These are phyloP conservation scores for Penaeus chinensis DNA, from an alignment of 1,140 invertebrate species.

Conservation along the genomic window DNA sequence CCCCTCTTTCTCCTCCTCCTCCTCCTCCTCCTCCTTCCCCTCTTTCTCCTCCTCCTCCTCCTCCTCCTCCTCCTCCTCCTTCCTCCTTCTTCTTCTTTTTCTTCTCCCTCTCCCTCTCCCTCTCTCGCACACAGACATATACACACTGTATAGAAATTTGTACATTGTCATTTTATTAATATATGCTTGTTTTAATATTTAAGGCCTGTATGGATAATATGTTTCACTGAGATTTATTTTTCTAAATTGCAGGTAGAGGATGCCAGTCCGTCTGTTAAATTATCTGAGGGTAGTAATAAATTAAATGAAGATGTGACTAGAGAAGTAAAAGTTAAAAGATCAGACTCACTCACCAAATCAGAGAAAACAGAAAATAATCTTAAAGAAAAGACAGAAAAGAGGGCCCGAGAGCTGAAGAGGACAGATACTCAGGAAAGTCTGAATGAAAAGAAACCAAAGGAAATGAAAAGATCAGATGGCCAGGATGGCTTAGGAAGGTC, in stretches of 20 bases:
- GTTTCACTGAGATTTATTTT: not conserved
- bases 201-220: not conserved
- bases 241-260: constrained; percentile 45
- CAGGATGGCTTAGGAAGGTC: constrained; percentile 32
- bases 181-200: not conserved
- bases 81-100: no score
- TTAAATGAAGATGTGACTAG: constrained; percentile 38
- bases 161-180: no score
- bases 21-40: no score
- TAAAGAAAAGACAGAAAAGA: constrained; percentile 71
- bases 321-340: constrained; percentile 69
- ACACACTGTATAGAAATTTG: no score
- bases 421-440: constrained; percentile 57
- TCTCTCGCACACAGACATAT: no score
- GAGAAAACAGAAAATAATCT: constrained; percentile 86
- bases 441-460: constrained; percentile 59
- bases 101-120: no score
- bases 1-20: no score
- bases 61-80: no score
- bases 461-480: constrained; percentile 51
- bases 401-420: constrained; percentile 72
- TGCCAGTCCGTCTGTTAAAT: constrained; percentile 31
- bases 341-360: constrained; percentile 78
- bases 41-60: no score
- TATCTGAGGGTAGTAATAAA: constrained; percentile 38